These are phyloP conservation scores for Mormyrops boulengeri DNA, from an alignment of 2,797 vertebrate species.

Conservation along the genomic window DNA sequence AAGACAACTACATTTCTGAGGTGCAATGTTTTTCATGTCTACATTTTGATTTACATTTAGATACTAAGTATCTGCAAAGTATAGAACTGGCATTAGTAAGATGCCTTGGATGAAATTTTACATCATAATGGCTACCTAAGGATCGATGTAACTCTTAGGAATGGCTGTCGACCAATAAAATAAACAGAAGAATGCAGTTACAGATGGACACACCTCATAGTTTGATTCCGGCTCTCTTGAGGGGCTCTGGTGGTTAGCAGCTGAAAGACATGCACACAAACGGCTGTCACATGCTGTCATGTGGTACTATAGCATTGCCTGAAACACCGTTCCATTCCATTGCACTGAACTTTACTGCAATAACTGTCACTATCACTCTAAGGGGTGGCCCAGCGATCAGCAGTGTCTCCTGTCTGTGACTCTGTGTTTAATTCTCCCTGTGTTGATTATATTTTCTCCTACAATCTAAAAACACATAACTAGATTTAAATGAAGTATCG, in stretches of 20 bases:
- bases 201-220: slow-evolving; percentile 47
- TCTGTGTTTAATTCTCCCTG: background rate
- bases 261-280: slow-evolving; percentile 16
- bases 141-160: background rate
- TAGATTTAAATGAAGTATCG: background rate
- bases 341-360: background rate
- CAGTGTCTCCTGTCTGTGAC: background rate
- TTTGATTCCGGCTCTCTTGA: slow-evolving; percentile 28
- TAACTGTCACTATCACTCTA: background rate
- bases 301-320: background rate
- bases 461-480: background rate
- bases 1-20: background rate
- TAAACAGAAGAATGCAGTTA: background rate
- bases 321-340: background rate
- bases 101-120: background rate
- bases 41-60: background rate
- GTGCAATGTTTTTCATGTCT: background rate
- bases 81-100: background rate
- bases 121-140: background rate
- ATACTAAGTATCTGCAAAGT: background rate
- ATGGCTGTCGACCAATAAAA: background rate
- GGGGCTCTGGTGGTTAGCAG: background rate
- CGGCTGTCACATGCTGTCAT: background rate
- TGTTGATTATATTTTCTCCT: background rate
- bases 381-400: background rate